Base-by-base conservation (phyloP, 30 jellyfish, hydroid and myxozoan species). In the Sanderia malayensis region DNA sequence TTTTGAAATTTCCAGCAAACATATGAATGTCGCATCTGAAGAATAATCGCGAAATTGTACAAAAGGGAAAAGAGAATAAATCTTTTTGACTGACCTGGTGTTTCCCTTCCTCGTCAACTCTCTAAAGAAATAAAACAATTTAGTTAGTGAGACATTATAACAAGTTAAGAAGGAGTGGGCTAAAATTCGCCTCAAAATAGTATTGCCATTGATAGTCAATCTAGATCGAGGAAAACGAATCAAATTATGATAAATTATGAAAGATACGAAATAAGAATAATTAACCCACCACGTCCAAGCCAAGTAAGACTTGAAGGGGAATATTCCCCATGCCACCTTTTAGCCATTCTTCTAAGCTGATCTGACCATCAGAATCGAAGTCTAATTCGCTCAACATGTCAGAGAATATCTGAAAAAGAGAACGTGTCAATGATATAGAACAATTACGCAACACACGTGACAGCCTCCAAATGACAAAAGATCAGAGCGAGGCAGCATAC, bases 291-390 rank as follows among this genome's bases (percentile, higher is more conserved):
- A 78, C 95, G 69, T 91, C 95, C 64, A 91, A 84, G 37, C 98
- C 98, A 34, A 91, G 88, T n/a, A 91, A 67, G 11, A 91, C 98
- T 18, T 75, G 92, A 58, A 91, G 74, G 20, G 98, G 98, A 28
- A 91, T 91, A 33, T 91, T 91, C n/a, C 86, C 91, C 98, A 91
- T 91, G 52, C 98, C 98, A 20, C 98, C 98, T 67, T 91, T 91
- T 22, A 91, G 44, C 96, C 96, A 91, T 46, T 91, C 98, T 44
- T 91, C 98, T 49, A 91, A 58, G 61, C 98, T 91, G 34, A 91
- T 91, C 44, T 82, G 94, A 8, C 96, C 96, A 46, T 91, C 98
- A 9, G 98, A 89, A 71, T 91, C 98, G 67, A 69, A 91, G 77
- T 91, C 98, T 67, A 91, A 76, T 22, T 91, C 98, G 46, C 96